A percentile compares a stretch with the other conserved stretches of the same genome.
Evolutionary conservation across 2,888 invertebrate genomes (phyloP).

Genomic region (Apantesis nais): DNA sequence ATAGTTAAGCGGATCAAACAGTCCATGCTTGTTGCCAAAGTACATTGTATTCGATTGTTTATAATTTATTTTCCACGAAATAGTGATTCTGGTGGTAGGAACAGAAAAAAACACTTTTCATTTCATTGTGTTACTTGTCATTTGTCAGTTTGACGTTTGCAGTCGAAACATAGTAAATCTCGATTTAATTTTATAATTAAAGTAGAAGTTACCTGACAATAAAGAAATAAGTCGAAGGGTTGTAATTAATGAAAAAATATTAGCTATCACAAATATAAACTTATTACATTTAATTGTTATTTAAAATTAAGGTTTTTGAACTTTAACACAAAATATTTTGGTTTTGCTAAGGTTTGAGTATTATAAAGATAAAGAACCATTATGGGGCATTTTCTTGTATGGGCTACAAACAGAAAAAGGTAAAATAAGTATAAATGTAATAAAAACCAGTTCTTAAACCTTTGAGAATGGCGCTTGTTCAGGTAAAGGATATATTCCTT

Average conservation of each 20-base stretch:
- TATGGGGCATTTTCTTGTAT: too few species aligned
- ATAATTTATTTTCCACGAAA: constrained; percentile 24
- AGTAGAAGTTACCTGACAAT: neutral
- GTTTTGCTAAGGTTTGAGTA: too few species aligned
- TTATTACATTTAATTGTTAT: neutral
- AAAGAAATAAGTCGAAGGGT: too few species aligned
- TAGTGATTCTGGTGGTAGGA: constrained; percentile 15
- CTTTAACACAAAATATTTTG: too few species aligned
- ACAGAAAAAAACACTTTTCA: constrained; percentile 39
- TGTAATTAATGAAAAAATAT: neutral
- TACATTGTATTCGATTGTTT: constrained; percentile 23
- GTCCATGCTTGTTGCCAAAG: neutral
- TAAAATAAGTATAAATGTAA: too few species aligned
- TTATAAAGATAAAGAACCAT: too few species aligned
- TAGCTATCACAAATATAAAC: neutral
- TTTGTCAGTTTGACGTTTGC: constrained; percentile 33
- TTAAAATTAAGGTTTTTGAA: too few species aligned
- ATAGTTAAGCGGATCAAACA: constrained; percentile 7
- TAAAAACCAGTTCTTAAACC: too few species aligned
- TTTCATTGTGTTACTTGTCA: constrained; percentile 29
- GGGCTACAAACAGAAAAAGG: too few species aligned
- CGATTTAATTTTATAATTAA: neutral
- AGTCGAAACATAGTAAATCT: constrained; percentile 13
- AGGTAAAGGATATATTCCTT: too few species aligned
- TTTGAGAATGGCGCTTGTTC: too few species aligned